phyloP scores from a whole-genome alignment of 2,113 vertebrate species.

The Ptyas mucosa region DNA sequence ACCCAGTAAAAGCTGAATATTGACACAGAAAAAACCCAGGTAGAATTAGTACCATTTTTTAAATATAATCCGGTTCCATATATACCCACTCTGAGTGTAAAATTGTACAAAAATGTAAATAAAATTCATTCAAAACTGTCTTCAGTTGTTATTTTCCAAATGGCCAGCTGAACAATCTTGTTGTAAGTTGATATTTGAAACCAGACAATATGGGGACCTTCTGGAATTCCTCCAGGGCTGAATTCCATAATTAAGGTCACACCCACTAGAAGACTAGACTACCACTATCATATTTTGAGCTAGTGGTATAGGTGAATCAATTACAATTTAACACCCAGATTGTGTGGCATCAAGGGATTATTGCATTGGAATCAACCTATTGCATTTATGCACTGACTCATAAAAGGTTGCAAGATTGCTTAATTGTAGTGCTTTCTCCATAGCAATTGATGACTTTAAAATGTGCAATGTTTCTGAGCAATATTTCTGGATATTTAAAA shows the following conservation, averaged over 20 bases:
- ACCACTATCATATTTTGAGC: background rate
- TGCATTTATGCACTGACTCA: background rate
- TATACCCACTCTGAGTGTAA: background rate
- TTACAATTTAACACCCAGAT: background rate
- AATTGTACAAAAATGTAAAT: background rate
- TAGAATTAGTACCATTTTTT: background rate
- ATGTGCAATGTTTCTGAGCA: background rate
- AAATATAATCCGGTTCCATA: background rate
- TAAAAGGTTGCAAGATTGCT: background rate
- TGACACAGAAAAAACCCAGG: background rate
- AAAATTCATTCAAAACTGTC: background rate
- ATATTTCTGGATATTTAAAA: background rate
- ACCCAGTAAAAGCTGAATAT: background rate
- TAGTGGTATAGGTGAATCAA: background rate
- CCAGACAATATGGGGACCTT: background rate
- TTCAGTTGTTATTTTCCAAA: background rate
- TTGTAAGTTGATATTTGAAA: background rate
- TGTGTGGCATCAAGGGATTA: background rate
- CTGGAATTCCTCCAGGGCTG: background rate
- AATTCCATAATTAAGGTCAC: background rate
- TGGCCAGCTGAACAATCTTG: background rate
- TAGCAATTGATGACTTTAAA: background rate
- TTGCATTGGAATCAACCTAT: background rate
- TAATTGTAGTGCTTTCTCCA: rapidly evolving
- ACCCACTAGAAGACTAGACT: background rate